These are phyloP conservation scores for Pampusana beccarii DNA, from an alignment of 2,113 vertebrate species.

Conservation along the genomic window DNA sequence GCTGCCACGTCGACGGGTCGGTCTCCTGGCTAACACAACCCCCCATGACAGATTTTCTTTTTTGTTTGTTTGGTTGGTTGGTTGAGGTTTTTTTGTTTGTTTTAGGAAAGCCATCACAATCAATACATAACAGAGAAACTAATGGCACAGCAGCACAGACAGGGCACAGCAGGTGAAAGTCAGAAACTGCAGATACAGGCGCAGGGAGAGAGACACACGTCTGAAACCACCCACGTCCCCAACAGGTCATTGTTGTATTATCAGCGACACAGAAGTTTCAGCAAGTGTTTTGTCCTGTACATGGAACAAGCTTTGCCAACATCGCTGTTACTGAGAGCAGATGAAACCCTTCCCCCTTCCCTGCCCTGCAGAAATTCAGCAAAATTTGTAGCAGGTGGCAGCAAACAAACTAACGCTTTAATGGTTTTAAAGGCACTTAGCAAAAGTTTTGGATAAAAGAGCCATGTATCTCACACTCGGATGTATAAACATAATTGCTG, in stretches of 20 bases:
- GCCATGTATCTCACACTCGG: rapidly evolving
- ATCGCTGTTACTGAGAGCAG: rapidly evolving
- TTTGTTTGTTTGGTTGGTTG: background rate
- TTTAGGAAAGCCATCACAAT: background rate
- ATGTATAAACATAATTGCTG: background rate
- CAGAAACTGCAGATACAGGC: background rate
- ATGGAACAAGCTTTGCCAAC: background rate
- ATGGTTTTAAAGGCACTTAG: background rate
- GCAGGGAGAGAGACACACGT: rapidly evolving
- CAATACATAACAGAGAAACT: background rate
- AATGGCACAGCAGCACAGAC: background rate
- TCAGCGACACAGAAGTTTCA: background rate
- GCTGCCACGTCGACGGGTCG: rapidly evolving
- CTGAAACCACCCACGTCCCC: rapidly evolving
- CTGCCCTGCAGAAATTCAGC: background rate
- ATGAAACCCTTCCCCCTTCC: background rate
- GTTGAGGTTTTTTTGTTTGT: background rate
- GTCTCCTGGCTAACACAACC: background rate
- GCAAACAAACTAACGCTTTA: background rate
- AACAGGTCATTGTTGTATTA: background rate
- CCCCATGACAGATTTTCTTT: background rate
- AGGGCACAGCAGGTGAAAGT: background rate
- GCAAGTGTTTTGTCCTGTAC: background rate
- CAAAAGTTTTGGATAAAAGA: background rate
- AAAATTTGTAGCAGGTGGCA: background rate